Percentiles rank a stretch among this genome's conserved stretches.
These are phyloP conservation scores for Rhynchotus rufescens DNA, from an alignment of 2,797 vertebrate genomes.

Conservation along the genomic window DNA sequence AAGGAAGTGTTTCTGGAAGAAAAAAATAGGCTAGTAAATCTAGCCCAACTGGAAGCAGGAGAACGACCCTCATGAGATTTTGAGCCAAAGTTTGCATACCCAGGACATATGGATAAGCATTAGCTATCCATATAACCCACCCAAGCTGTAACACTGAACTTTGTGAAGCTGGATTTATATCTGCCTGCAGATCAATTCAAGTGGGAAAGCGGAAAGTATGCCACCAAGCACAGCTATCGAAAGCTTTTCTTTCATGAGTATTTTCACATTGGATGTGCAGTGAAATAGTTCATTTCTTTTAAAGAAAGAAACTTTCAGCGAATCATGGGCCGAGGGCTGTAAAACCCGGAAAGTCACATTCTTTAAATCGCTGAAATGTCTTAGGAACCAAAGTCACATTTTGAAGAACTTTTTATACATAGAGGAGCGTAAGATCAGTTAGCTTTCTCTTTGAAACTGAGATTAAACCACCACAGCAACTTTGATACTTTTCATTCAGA, in stretches of 20 bases:
- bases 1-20: slow-evolving; percentile 77
- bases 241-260: background rate
- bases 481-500: background rate
- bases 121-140: slow-evolving; percentile 30
- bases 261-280: background rate
- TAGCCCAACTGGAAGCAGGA: slow-evolving; percentile 43
- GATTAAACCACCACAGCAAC: background rate
- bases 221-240: background rate
- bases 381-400: slow-evolving; percentile 19
- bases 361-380: background rate
- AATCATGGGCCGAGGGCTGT: background rate
- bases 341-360: slow-evolving; percentile 52
- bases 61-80: slow-evolving; percentile 34
- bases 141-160: slow-evolving; percentile 24
- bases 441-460: background rate
- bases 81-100: slow-evolving; percentile 44
- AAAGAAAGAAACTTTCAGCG: slow-evolving; percentile 22
- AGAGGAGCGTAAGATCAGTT: background rate
- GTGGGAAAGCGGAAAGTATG: background rate
- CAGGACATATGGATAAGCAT: slow-evolving; percentile 35
- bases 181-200: slow-evolving; percentile 8
- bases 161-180: slow-evolving; percentile 21
- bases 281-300: background rate
- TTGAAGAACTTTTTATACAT: background rate
- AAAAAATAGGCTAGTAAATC: slow-evolving; percentile 57